Evolutionary conservation across 2,797 vertebrate species (phyloP), one percentile per base, ranked within the genome.

Genomic region (Ispidina lecontei): DNA sequence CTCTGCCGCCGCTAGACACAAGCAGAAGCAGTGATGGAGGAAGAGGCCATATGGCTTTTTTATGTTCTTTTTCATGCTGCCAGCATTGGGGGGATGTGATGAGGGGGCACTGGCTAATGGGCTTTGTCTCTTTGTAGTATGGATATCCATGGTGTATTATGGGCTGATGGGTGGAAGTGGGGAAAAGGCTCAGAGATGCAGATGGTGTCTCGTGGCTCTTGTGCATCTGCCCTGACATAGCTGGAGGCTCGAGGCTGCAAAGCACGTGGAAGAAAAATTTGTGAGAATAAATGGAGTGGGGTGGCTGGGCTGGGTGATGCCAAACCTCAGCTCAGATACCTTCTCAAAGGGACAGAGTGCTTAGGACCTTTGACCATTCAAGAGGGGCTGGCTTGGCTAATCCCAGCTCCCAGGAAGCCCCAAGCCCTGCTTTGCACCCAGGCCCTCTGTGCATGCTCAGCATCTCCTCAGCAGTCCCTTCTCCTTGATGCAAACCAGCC

Each of bases 271-370:
- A 22, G 21, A 16, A 9, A 20, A 43, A 12, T 44, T 33, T 39
- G 63, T 44, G 43, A 37, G 52, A 9, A 15, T 43, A 31, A 54
- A 18, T 19, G 23, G 55, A 56, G 29, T 5, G 26, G 56, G 26
- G 6, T 23, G 21, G 13, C 4, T 35, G 21, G 46, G 29, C 29
- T 15, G 14, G 6, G 37, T 39, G 51, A 17, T 62, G 16, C 7
- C 33, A 14, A 12, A 0, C 2, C 1, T 11, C 43, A 58, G 26
- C 17, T 39, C n/a, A 9, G 70, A 7, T 21, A 63, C 8, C 20
- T 54, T n/a, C 0, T 4, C 1, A 17, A 25, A 44, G 33, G 37
- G 15, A 14, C 1, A 1, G 9, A 13, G 29, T 1, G 3, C 4
- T 16, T 4, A 14, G 12, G 55, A 22, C 25, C 9, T 41, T 39